Evolutionary conservation across 2,888 invertebrate species (phyloP).

Genomic region (Caenorhabditis sp.): DNA sequence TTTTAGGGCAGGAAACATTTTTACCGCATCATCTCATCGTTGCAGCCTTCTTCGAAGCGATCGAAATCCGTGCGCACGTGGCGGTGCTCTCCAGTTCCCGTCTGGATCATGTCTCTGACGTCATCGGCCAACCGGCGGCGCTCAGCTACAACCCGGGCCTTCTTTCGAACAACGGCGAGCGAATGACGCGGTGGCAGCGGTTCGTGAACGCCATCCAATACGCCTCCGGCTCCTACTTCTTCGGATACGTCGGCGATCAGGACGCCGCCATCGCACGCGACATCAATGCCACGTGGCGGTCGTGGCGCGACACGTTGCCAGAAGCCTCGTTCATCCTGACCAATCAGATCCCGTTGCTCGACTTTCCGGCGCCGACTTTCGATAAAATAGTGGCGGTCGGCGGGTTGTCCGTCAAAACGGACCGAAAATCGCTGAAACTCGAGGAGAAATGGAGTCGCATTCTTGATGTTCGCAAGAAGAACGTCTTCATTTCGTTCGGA

Average conservation of each 20-base stretch:
- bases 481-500: conserved; percentile 55
- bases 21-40: not conserved
- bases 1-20: not conserved
- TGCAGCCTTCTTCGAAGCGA: conserved; percentile 44
- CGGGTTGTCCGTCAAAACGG: conserved; percentile 40
- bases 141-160: conserved; percentile 35
- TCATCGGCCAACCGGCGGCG: conserved; percentile 49
- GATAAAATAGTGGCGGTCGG: conserved; percentile 51
- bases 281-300: conserved; percentile 18
- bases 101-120: conserved; percentile 52
- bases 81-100: conserved; percentile 43
- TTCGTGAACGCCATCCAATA: conserved; percentile 26
- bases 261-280: conserved; percentile 23
- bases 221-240: conserved; percentile 8
- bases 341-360: conserved; percentile 33
- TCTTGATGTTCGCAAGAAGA: conserved; percentile 21
- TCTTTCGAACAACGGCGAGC: conserved; percentile 15
- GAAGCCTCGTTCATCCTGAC: conserved; percentile 37
- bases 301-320: conserved; percentile 34
- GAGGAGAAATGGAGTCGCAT: conserved; percentile 42
- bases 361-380: conserved; percentile 38
- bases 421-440: conserved; percentile 9
- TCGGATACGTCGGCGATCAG: conserved; percentile 27
- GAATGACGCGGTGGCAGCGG: conserved; percentile 22
- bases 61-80: conserved; percentile 48